Base-by-base conservation (phyloP, 2,797 vertebrate species). In the Microcaecilia unicolor region DNA sequence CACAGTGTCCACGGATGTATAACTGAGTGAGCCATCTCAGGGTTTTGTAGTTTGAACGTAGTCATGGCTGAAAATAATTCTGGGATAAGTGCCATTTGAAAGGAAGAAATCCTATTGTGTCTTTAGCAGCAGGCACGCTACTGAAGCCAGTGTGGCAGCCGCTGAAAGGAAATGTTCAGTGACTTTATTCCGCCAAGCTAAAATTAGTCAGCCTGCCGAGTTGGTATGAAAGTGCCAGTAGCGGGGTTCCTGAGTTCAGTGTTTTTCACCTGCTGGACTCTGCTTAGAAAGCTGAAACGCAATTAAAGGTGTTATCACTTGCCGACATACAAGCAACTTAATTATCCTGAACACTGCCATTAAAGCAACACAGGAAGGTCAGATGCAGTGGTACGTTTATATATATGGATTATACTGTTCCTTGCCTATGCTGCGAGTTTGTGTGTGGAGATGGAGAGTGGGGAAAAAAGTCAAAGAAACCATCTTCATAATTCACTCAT, bases 21-120 rank as follows among this genome's bases (percentile, higher is more conserved):
- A n/a, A n/a, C n/a, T n/a, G n/a, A n/a, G n/a, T n/a, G n/a, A n/a
- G n/a, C n/a, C n/a, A n/a, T n/a, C n/a, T n/a, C n/a, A n/a, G n/a
- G n/a, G n/a, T n/a, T n/a, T n/a, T n/a, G n/a, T n/a, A 28, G 47
- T 35, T 24, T 44, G 45, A n/a, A 53, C 58, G 51, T 44, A 44
- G 44, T 28, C 9, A 11, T 4, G 18, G 13, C 50, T 40, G 48
- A 48, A 64, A 63, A 61, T 46, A 61, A 45, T 43, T 46, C 18
- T 15, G 0, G 20, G 42, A 15, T 16, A 26, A 32, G 22, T 2
- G 2, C 0, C 1, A 6, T 50, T 25, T 23, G 13, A 9, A 4
- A 12, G 5, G 1, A 1, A 14, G 8, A 22, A 0, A 2, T 3
- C 19, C 28, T 8, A 1, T 26, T 3, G 28, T 3, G 11, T 36